Conservation (phyloP, 1,140 invertebrate genomes). For the Zaprionus nigranus region DNA sequence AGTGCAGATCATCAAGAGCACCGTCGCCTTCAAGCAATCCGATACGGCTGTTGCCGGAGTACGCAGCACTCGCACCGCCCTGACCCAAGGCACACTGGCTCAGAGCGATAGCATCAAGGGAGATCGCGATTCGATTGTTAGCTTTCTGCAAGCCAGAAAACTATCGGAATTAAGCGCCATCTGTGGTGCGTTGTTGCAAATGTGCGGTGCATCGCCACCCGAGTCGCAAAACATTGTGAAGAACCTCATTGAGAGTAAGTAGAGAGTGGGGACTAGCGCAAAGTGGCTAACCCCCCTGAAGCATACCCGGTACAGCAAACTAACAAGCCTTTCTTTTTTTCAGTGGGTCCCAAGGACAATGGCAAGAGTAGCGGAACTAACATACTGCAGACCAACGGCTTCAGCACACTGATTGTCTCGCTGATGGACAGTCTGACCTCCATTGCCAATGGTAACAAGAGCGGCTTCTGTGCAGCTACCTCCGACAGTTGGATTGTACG, state of each 20-base stretch:
- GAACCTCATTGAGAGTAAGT: constrained; percentile 68
- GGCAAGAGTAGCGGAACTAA: constrained; percentile 7
- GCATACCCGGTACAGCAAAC: background rate
- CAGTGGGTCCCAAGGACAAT: constrained; percentile 60
- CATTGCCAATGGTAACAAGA: constrained; percentile 55
- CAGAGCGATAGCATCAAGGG: constrained; percentile 17
- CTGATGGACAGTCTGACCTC: constrained; percentile 53
- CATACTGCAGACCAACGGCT: constrained; percentile 57
- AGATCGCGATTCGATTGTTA: constrained; percentile 54
- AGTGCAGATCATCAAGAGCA: constrained; percentile 62
- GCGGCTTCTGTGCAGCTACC: constrained; percentile 57
- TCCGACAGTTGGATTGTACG: constrained; percentile 63
- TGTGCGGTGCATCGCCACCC: constrained; percentile 53
- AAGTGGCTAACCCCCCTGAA: no score
- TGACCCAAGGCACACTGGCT: constrained; percentile 1
- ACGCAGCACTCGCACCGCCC: constrained; percentile 47
- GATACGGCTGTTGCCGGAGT: constrained; percentile 15
- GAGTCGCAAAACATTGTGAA: constrained; percentile 58
- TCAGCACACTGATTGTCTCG: constrained; percentile 57
- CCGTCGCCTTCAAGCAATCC: constrained; percentile 11
- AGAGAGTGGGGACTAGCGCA: background rate
- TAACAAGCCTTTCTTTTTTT: background rate
- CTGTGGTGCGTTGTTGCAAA: constrained; percentile 45
- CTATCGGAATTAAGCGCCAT: constrained; percentile 46
- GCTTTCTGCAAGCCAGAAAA: constrained; percentile 53